Conservation (phyloP, 2,113 vertebrate genomes). For the Mellivora capensis region DNA sequence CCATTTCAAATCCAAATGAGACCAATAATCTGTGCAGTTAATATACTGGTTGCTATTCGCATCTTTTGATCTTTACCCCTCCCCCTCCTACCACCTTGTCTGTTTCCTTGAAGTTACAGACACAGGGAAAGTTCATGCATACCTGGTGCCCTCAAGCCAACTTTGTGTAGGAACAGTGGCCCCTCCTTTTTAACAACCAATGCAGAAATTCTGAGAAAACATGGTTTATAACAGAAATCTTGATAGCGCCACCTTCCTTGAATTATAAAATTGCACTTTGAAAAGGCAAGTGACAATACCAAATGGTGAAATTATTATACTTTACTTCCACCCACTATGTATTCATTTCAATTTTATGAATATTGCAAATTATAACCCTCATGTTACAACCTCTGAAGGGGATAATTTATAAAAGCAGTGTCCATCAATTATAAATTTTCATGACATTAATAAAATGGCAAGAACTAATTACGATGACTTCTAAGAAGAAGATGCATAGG, state of each 20-base stretch:
- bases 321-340: conserved; percentile 82
- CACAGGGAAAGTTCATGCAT: not conserved
- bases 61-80: not conserved
- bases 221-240: conserved; percentile 71
- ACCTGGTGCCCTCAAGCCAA: not conserved
- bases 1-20: conserved; percentile 68
- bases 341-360: conserved; percentile 87
- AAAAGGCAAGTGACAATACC: conserved; percentile 78
- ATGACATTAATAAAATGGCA: conserved; percentile 87
- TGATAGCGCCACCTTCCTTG: conserved; percentile 72
- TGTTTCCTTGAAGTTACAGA: conserved; percentile 34
- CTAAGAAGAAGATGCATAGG: conserved; percentile 82
- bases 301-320: conserved; percentile 81
- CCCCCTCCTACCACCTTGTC: not conserved
- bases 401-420: conserved; percentile 85
- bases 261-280: conserved; percentile 80
- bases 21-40: conserved; percentile 24
- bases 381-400: conserved; percentile 84
- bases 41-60: not conserved
- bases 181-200: conserved; percentile 57
- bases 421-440: conserved; percentile 86
- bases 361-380: conserved; percentile 84
- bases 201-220: conserved; percentile 72
- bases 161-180: not conserved
- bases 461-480: conserved; percentile 86